A percentile compares a stretch with the other conserved stretches of the same genome.
These are phyloP conservation scores for Andricus grossulariae DNA, from an alignment of 1,140 invertebrate genomes.

Conservation along the genomic window DNA sequence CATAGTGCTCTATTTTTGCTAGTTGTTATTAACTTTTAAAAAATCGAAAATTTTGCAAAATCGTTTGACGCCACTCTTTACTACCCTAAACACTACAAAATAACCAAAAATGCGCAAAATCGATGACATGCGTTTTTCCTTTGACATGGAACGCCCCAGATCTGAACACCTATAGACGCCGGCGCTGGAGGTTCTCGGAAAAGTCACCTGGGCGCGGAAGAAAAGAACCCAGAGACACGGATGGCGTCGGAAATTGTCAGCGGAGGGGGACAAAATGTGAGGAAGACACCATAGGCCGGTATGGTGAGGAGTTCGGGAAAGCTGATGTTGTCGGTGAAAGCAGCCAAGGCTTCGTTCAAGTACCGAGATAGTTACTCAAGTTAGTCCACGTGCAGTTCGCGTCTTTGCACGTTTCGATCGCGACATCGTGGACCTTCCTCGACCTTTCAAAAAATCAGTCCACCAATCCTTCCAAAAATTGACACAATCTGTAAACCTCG, in stretches of 20 bases:
- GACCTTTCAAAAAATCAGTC: neutral
- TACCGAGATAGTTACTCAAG: constrained; percentile 51
- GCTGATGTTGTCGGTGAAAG: constrained; percentile 67
- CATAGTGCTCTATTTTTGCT: too few species aligned
- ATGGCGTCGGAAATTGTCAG: constrained; percentile 46
- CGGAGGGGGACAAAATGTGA: constrained; percentile 45
- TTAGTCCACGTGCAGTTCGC: constrained; percentile 58
- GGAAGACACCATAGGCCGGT: constrained; percentile 38
- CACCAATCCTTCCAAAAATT: neutral
- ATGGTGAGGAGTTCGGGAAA: constrained; percentile 64
- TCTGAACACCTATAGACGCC: too few species aligned
- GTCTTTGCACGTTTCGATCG: constrained; percentile 31
- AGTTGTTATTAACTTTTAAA: too few species aligned
- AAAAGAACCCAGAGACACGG: constrained; percentile 39
- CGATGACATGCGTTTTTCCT: too few species aligned
- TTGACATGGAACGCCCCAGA: too few species aligned
- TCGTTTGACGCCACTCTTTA: too few species aligned
- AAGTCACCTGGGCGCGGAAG: neutral
- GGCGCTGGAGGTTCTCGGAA: neutral
- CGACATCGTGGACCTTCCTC: constrained; percentile 1
- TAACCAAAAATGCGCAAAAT: too few species aligned
- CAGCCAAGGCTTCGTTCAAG: constrained; percentile 59
- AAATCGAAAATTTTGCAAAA: too few species aligned
- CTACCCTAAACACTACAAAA: too few species aligned
- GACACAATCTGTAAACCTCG: neutral